Evolutionary conservation across 2,888 invertebrate species (phyloP).

Genomic region (Sesamia inferens): DNA sequence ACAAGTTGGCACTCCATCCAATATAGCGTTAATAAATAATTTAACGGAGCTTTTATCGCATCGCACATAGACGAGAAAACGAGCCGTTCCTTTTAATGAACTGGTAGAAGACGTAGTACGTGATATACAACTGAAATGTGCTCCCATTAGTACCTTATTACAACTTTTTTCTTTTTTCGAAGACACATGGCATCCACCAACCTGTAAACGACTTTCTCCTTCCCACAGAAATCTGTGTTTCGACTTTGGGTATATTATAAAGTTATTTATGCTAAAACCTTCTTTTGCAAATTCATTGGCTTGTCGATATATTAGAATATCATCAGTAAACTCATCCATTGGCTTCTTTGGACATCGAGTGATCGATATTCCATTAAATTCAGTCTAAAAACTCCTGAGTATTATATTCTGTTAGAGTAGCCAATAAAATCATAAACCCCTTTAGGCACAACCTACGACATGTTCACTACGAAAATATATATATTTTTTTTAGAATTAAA

Average conservation of each 20-base stretch:
- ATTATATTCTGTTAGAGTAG: background rate
- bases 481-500: background rate
- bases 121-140: conserved; percentile 14
- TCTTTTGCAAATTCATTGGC: background rate
- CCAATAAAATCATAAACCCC: too few species aligned
- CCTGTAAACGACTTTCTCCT: background rate
- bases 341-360: too few species aligned
- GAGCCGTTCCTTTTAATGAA: conserved; percentile 23
- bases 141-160: conserved; percentile 9
- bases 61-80: conserved; percentile 13
- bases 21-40: conserved; percentile 32
- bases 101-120: background rate
- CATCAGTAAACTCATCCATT: too few species aligned
- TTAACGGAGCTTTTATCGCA: conserved; percentile 5
- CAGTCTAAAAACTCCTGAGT: background rate
- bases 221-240: background rate
- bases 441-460: background rate
- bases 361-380: background rate
- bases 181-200: background rate
- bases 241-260: background rate
- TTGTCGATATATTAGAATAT: background rate
- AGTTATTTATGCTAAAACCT: background rate
- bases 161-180: background rate
- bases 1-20: conserved; percentile 19
- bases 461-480: background rate